These are phyloP conservation scores for Macrosoma leucophasiata DNA, from an alignment of 2,888 invertebrate genomes.

Conservation along the genomic window DNA sequence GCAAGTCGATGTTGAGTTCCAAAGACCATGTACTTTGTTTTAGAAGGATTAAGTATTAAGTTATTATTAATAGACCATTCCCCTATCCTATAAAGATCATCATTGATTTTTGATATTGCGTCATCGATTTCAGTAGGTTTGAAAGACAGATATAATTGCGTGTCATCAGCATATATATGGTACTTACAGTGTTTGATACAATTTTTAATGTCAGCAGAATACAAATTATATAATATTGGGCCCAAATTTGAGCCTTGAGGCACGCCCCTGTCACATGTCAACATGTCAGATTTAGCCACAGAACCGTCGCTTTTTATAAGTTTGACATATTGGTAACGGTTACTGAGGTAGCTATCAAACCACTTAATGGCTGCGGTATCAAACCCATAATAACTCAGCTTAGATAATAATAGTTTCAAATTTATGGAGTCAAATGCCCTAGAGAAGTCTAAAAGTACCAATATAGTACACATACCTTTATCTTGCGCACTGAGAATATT, in stretches of 20 bases:
- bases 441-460: slow-evolving; percentile 1
- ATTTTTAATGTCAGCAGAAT: slow-evolving; percentile 1
- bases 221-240: slow-evolving; percentile 1
- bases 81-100: neutral
- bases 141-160: neutral
- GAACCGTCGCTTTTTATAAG: neutral
- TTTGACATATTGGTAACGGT: neutral
- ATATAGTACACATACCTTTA: neutral
- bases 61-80: neutral
- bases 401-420: neutral
- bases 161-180: slow-evolving; percentile 6
- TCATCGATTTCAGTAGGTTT: neutral
- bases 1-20: neutral
- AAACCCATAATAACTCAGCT: slow-evolving; percentile 1
- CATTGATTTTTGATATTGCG: neutral
- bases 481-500: slow-evolving; percentile 2
- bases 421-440: slow-evolving; percentile 1
- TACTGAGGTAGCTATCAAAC: slow-evolving; percentile 1
- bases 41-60: neutral
- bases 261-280: neutral
- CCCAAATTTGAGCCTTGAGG: slow-evolving; percentile 3
- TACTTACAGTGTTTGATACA: neutral
- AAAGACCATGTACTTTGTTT: neutral
- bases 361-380: neutral
- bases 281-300: neutral